Conservation (phyloP, 1,140 invertebrate genomes). For the Ruditapes philippinarum region DNA sequence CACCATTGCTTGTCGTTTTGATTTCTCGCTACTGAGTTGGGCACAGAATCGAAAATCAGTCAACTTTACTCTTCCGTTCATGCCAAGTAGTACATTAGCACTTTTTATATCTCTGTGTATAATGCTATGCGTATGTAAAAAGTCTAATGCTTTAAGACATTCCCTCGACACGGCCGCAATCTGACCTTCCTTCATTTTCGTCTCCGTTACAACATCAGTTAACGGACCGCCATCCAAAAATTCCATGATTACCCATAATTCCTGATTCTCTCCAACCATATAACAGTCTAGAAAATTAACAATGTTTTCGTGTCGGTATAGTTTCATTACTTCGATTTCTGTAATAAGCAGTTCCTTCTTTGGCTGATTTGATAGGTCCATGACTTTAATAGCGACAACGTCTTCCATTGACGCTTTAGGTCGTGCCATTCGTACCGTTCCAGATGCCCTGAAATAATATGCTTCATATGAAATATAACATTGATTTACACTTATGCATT, state of each 20-base stretch:
- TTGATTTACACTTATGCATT: too few species aligned
- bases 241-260: conserved; percentile 89
- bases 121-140: conserved; percentile 98
- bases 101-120: conserved; percentile 92
- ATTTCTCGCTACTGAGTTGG: conserved; percentile 83
- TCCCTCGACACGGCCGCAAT: conserved; percentile 98
- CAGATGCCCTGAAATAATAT: conserved; percentile 86
- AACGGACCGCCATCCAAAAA: conserved; percentile 88
- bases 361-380: conserved; percentile 88
- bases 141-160: conserved; percentile 98
- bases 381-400: conserved; percentile 88
- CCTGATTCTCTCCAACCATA: conserved; percentile 91
- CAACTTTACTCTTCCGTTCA: conserved; percentile 86
- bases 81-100: conserved; percentile 87
- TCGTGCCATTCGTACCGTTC: conserved; percentile 86
- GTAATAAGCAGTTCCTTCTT: conserved; percentile 89
- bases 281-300: conserved; percentile 95
- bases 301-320: conserved; percentile 86
- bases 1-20: conserved; percentile 86
- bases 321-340: conserved; percentile 88
- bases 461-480: too few species aligned
- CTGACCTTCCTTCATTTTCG: conserved; percentile 92
- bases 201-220: conserved; percentile 89
- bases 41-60: conserved; percentile 88
- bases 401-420: conserved; percentile 75